phyloP scores from a whole-genome alignment of 2,113 vertebrate species.

The Sphaerodactylus townsendi region DNA sequence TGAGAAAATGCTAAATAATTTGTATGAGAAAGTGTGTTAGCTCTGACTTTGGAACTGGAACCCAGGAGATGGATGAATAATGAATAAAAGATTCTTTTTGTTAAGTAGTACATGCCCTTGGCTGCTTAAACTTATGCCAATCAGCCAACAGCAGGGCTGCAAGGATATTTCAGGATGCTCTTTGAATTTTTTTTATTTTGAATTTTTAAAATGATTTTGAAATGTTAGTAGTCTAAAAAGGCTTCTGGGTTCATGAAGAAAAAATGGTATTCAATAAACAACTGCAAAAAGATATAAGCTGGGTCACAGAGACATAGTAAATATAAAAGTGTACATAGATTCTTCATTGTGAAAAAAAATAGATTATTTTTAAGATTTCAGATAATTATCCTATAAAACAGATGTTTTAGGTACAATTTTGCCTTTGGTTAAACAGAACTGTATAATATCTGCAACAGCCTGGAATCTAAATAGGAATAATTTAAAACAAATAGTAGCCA shows the following conservation, averaged over 20 bases:
- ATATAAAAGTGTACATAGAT: constrained; percentile 7
- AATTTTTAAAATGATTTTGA: background rate
- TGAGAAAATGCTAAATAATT: background rate
- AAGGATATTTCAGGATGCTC: background rate
- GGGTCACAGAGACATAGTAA: background rate
- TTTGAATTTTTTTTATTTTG: background rate
- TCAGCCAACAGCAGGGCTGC: constrained; percentile 18
- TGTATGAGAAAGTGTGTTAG: constrained; percentile 31
- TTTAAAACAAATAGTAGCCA: too few species aligned
- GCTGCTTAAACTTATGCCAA: background rate
- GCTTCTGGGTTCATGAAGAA: background rate
- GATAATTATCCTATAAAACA: background rate
- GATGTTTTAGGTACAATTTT: background rate
- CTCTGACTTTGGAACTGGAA: constrained; percentile 26
- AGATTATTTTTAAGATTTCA: background rate
- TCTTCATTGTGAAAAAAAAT: background rate
- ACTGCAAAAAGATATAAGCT: background rate
- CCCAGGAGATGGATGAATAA: constrained; percentile 28
- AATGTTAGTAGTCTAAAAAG: background rate
- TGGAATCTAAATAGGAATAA: too few species aligned
- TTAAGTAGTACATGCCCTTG: constrained; percentile 3
- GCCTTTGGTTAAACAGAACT: background rate
- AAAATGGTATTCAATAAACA: background rate
- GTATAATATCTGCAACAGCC: too few species aligned
- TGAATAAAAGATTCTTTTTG: constrained; percentile 33